Evolutionary conservation across 2,888 invertebrate species (phyloP).

Genomic region (Trissonchulus latispiculum): DNA sequence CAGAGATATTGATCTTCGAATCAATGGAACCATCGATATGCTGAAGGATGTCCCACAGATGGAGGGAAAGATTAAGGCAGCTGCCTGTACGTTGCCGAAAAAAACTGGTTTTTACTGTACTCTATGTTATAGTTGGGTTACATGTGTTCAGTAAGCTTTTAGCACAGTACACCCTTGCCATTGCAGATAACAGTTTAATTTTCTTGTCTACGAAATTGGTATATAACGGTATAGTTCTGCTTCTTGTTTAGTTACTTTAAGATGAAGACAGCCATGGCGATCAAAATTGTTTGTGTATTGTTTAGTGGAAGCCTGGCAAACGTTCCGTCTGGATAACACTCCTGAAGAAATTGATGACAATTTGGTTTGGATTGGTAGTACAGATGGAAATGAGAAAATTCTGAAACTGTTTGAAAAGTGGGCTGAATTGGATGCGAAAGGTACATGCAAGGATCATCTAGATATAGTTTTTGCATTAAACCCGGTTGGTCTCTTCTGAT

Average conservation of each 20-base stretch:
- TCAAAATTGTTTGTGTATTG: too few relatives aligned
- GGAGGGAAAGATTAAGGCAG: conserved; percentile 36
- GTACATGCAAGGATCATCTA: background rate
- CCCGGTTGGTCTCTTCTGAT: too few relatives aligned
- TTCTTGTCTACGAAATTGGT: too few relatives aligned
- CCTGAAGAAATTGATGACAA: conserved; percentile 33
- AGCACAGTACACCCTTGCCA: too few relatives aligned
- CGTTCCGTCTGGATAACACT: conserved; percentile 40
- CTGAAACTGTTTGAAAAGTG: conserved; percentile 1
- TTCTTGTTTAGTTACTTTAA: too few relatives aligned
- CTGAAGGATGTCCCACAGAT: conserved; percentile 39
- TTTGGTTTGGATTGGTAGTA: background rate
- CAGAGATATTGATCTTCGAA: conserved; percentile 46
- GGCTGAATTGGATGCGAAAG: background rate
- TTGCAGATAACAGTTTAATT: too few relatives aligned
- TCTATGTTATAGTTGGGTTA: too few relatives aligned
- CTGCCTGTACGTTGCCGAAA: too few relatives aligned
- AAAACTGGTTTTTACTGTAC: too few relatives aligned
- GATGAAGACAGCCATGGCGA: too few relatives aligned
- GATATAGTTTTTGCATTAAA: too few relatives aligned
- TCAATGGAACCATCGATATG: conserved; percentile 44
- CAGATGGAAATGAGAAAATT: conserved; percentile 5
- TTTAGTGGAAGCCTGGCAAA: conserved; percentile 38
- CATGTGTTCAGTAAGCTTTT: too few relatives aligned
- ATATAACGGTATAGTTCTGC: background rate